Base-by-base conservation (phyloP, 1,140 invertebrate species). In the Drosophila kanapiae region DNA sequence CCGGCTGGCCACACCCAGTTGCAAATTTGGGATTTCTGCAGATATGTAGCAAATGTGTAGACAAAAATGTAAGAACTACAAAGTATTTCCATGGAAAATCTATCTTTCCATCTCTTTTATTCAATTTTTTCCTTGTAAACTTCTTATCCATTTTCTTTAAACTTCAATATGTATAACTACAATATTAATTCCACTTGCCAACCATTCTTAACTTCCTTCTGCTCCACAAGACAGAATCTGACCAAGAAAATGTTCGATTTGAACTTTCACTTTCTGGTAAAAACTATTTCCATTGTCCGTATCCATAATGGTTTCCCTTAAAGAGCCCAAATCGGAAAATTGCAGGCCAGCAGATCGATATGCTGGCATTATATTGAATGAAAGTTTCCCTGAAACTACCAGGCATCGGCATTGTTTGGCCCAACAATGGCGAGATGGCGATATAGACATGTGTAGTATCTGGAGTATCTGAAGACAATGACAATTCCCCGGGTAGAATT, bases 401-500 rank as follows among this genome's bases (percentile, higher is more conserved):
- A 58, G 42, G 47, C 31, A 64, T 62, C 43, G 61, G 51, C 72
- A 77, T 78, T 78, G 63, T 77, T 61, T 33, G 43, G 16, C 9
- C 9, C 16, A 38, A 61, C 75, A 78, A 61, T 56, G 57, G 56
- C 31, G n/a, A 31, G 69, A 29, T 49, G 29, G 37, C 42, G 74
- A 69, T 69, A 37, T 62, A 43, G 38, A 68, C 67, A 70, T 68
- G 48, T 74, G 70, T 62, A 62, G 57, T 65, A 62, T 65, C 69
- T 68, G 75, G 33, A 43, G 67, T 23, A 42, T 45, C 56, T 37
- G 63, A 69, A 78, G 64, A 78, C 75, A 78, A 78, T 78, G 75
- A 78, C 75, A 78, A 51, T 78, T 60, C 74, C 75, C 63, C 18
- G 75, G 56, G 11, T 13, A 49, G 31, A 40, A 40, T n/a, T 11